Percentiles rank a stretch among this genome's conserved stretches.
Conservation (phyloP, 2,797 vertebrate species). For the Oreortyx pictus region DNA sequence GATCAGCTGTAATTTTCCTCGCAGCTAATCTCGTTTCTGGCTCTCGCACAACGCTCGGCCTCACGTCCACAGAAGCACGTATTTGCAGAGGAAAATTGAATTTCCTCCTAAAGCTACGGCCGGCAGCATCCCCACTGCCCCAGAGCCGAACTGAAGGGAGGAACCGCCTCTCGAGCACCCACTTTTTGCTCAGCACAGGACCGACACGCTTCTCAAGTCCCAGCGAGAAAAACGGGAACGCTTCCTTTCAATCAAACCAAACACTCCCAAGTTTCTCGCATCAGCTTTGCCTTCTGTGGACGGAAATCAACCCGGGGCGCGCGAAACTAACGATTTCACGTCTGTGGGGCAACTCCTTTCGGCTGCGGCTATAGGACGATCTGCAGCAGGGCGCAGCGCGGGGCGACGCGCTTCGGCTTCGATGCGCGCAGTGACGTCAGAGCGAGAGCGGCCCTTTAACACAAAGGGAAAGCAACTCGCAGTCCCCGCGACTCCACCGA, state of each 20-base stretch:
- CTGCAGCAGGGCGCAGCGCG: neutral
- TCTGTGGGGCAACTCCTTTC: neutral
- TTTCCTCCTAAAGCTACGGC: neutral
- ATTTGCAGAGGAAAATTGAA: neutral
- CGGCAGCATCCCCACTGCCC: neutral
- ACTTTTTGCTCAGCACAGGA: neutral
- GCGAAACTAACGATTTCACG: neutral
- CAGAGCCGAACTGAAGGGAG: neutral
- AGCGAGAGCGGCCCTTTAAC: neutral
- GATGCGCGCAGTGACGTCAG: neutral
- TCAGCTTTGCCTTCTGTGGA: neutral
- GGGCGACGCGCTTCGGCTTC: neutral
- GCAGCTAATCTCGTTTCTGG: neutral
- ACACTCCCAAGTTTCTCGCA: neutral
- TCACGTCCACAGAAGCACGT: accelerated
- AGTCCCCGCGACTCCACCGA: neutral
- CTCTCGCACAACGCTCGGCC: neutral
- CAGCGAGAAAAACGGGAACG: too few relatives aligned
- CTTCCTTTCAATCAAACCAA: neutral
- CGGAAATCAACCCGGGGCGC: neutral
- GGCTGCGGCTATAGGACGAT: neutral
- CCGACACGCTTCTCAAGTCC: neutral
- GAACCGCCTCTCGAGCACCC: neutral
- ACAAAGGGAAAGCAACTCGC: slow-evolving; percentile 32
- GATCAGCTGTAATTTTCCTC: neutral